Evolutionary conservation across 2,888 invertebrate genomes (phyloP), one percentile per base, ranked within the genome.

Genomic region (Punctoribates punctum): DNA sequence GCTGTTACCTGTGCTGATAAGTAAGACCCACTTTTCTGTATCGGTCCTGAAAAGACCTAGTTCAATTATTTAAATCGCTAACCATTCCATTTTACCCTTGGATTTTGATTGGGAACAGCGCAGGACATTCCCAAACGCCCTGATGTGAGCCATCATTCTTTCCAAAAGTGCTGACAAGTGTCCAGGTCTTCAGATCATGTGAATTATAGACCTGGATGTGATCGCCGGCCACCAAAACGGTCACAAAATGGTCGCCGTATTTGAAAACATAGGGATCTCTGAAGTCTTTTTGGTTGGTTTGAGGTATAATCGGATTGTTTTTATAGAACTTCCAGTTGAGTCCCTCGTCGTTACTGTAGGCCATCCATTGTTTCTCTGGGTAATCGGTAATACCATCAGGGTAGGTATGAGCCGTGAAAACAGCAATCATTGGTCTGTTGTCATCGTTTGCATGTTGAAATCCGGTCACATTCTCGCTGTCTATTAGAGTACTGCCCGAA

Each of bases 61-160:
- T 2, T 15, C 3, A 48, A 48, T 17, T 48, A 13, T 17, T 23
- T 65, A 8, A 65, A 6, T 8, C 29, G 6, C 23, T 65, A 34
- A 27, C 23, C 11, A 48, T 38, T 13, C 51, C 65, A 25, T 51
- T 17, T n/a, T 70, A 48, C 0, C 8, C 34, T 34, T 6, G 34
- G n/a, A n/a, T 34, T 4, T 34, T 6, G 5, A 34, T 34, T 34
- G 38, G 62, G 20, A 73, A 62, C 2, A 77, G 11, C 4, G 15
- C 72, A 15, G 77, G 73, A 60, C 77, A 77, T 67, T 77, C 77
- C 75, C 75, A 77, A n/a, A 75, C 60, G 2, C 73, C 75, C 13
- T 29, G 34, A 20, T 75, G 73, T 9, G 25, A 42, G 13, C 73
- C 73, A 0, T 73, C 46, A 15, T 29, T 25, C 34, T 15, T 3